Evolutionary conservation across 2,113 vertebrate species (phyloP).

Genomic region (Melozone crissalis): DNA sequence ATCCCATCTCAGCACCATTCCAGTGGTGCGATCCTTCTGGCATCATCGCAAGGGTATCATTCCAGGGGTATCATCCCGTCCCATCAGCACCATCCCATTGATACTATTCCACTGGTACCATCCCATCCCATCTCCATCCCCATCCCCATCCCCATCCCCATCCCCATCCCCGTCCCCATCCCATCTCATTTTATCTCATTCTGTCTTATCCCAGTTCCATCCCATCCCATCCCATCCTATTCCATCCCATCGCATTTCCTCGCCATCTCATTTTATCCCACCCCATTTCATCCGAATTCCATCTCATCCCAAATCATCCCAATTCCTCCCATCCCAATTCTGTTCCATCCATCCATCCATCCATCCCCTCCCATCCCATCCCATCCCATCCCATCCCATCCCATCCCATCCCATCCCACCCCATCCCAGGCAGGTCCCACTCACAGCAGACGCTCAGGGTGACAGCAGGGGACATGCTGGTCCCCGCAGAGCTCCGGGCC

Average conservation of each 20-base stretch:
- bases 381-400: no score
- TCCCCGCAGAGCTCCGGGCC: background rate
- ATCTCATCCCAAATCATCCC: background rate
- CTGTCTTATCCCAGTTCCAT: no score
- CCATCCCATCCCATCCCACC: background rate
- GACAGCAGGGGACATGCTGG: background rate
- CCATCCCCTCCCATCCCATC: background rate
- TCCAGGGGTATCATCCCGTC: no score
- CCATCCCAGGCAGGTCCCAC: background rate
- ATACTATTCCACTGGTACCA: no score
- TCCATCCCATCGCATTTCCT: background rate
- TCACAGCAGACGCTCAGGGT: constrained; percentile 66
- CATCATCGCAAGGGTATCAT: fast-evolving
- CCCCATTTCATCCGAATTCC: background rate
- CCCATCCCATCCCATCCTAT: background rate
- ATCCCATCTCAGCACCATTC: background rate
- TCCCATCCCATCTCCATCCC: background rate
- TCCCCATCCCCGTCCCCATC: no score
- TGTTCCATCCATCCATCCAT: background rate
- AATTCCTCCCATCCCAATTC: no score
- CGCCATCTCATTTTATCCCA: background rate
- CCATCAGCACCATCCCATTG: no score
- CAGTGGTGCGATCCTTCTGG: fast-evolving
- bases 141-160: background rate
- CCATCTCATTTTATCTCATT: no score